Base-by-base conservation (phyloP, 2,797 vertebrate genomes). In the Gymnothorax reevesii region DNA sequence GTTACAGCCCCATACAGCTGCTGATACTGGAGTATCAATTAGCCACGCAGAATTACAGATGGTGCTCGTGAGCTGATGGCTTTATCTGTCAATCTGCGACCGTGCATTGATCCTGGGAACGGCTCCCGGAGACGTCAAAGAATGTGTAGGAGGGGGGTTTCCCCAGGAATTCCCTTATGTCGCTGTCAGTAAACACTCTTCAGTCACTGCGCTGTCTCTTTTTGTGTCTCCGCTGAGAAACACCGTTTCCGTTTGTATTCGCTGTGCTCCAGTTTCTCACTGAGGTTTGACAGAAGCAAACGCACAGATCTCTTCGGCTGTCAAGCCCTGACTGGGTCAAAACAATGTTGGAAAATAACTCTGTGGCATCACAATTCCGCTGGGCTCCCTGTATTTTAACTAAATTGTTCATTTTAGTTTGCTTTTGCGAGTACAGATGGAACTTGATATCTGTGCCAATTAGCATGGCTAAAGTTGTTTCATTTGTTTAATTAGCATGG, bases 1-100 rank as follows among this genome's bases (percentile, higher is more conserved):
- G 62, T 17, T 69, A 13, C 59, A 15, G 42, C 27, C n/a, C 52
- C 75, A 27, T 7, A 1, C 22, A 27, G 59, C 86, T 84, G 25
- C 52, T 82, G 49, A 64, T 75, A 2, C 42, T 15, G 83, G 59
- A 25, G 42, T 85, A 87, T 87, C 79, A 83, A 87, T 87, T 87
- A 84, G 73, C 73, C 25, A 82, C 55, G 22, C 55, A 27, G 55
- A 77, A n/a, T 13, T 85, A 85, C 55, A 60, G 77, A 85, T 85
- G 52, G 54, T 54, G 25, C 84, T 59, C 25, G 10, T 33, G 52
- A 85, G 84, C 69, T 49, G 27, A 77, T 85, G 84, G 69, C 84
- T 85, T 59, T 84, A 84, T 84, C 83, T 73, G 83, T 84, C 83
- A 69, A 73, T 73, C 83, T 42, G 33, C 69, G 75, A 7, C 7